Conservation (phyloP, 1,140 invertebrate genomes). For the Meloidogyne chitwoodi region DNA sequence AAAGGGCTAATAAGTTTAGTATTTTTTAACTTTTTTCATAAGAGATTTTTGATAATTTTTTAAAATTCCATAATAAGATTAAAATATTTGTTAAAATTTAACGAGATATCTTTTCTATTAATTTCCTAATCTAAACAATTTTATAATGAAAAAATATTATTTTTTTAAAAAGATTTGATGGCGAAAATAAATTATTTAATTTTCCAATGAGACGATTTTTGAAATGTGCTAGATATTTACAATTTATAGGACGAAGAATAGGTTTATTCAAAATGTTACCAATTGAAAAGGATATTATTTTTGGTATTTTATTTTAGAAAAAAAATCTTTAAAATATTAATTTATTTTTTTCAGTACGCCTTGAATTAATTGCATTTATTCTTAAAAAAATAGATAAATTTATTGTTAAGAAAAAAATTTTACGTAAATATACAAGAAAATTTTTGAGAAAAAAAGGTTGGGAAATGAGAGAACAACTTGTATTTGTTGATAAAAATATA, state of each 20-base stretch:
- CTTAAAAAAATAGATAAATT: not conserved
- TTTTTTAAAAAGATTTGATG: conserved; percentile 5
- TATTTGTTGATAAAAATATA: conserved; percentile 11
- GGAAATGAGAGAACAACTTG: conserved; percentile 4
- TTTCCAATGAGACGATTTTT: not conserved
- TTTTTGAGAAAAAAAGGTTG: conserved; percentile 5
- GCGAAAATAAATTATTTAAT: not conserved
- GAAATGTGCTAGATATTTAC: not conserved
- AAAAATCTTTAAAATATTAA: too few species aligned
- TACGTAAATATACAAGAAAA: conserved; percentile 13
- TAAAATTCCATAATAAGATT: too few species aligned
- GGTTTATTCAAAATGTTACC: conserved; percentile 17
- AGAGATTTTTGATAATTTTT: too few species aligned
- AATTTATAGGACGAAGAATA: conserved; percentile 6
- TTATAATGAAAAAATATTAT: too few species aligned
- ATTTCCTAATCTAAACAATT: too few species aligned
- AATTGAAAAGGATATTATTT: not conserved
- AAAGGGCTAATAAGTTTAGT: too few species aligned
- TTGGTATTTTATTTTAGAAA: not conserved
- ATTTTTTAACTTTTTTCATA: too few species aligned
- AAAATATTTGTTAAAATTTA: too few species aligned
- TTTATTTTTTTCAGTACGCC: conserved; percentile 3
- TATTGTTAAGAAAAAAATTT: not conserved
- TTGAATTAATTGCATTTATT: conserved; percentile 12
- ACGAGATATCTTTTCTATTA: too few species aligned